These are phyloP conservation scores for Dendrocincla fuliginosa DNA, from an alignment of 2,797 vertebrate species.

Conservation along the genomic window DNA sequence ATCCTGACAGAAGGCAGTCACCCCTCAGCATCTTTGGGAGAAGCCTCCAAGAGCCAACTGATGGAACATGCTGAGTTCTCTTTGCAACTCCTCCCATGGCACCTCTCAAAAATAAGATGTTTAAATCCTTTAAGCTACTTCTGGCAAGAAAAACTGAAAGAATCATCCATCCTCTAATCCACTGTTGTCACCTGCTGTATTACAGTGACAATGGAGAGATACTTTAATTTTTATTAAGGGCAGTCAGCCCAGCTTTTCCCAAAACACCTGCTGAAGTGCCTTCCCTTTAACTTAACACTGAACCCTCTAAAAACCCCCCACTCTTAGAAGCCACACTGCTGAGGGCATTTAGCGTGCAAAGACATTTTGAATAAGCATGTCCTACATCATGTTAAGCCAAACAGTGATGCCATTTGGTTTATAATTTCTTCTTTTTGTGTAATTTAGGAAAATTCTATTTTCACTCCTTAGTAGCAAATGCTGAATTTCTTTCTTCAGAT, in stretches of 20 bases:
- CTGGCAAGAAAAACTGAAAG: neutral
- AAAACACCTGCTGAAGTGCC: neutral
- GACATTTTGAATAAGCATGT: neutral
- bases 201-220: fast-evolving
- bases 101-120: neutral
- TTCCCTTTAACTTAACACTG: neutral
- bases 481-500: neutral
- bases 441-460: slow-evolving; percentile 54
- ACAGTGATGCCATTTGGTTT: slow-evolving; percentile 28
- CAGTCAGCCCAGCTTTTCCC: neutral
- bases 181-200: neutral
- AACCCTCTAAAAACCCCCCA: neutral
- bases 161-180: neutral
- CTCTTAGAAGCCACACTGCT: neutral
- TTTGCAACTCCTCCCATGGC: neutral
- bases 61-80: neutral
- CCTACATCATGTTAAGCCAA: neutral
- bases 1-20: neutral
- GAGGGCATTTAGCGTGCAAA: neutral
- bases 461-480: slow-evolving; percentile 23
- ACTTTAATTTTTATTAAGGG: neutral
- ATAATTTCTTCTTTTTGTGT: neutral
- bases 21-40: neutral
- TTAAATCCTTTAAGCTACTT: slow-evolving; percentile 6
- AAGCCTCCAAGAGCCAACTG: neutral